A percentile compares a stretch with the other conserved stretches of the same genome.
These are phyloP conservation scores for Arrhamphus sclerolepis DNA, from an alignment of 2,797 vertebrate genomes.

Conservation along the genomic window DNA sequence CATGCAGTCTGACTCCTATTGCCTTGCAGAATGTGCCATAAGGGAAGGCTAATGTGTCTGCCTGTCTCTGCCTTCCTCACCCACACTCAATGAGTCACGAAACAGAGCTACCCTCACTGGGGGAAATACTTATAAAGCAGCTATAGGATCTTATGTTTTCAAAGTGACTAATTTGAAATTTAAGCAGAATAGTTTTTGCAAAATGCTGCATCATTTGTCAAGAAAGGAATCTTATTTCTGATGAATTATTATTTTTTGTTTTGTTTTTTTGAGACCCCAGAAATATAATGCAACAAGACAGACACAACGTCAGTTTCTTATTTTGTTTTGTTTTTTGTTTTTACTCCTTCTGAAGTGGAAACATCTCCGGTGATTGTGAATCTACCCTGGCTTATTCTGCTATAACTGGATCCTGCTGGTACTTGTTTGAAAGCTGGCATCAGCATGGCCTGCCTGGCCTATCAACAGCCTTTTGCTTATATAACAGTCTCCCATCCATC, in stretches of 20 bases:
- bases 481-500: constrained; percentile 74
- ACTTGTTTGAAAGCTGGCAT: constrained; percentile 76
- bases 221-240: constrained; percentile 33
- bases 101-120: constrained; percentile 38
- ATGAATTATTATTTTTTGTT: constrained; percentile 37
- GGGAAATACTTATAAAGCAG: constrained; percentile 53
- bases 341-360: constrained; percentile 53
- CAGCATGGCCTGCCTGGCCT: constrained; percentile 63
- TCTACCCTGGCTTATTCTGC: constrained; percentile 58
- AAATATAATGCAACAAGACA: constrained; percentile 31
- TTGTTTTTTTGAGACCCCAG: constrained; percentile 41
- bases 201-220: constrained; percentile 37
- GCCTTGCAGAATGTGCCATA: constrained; percentile 66
- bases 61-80: constrained; percentile 63
- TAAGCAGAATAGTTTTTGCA: constrained; percentile 21
- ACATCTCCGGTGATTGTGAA: constrained; percentile 52
- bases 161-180: constrained; percentile 46
- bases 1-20: constrained; percentile 70
- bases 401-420: constrained; percentile 75
- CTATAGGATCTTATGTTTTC: constrained; percentile 41
- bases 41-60: constrained; percentile 74
- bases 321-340: constrained; percentile 32
- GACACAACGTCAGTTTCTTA: constrained; percentile 41
- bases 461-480: constrained; percentile 70
- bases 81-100: constrained; percentile 68